Evolutionary conservation across 2,888 invertebrate genomes (phyloP).

Genomic region (Diarsia rubi): DNA sequence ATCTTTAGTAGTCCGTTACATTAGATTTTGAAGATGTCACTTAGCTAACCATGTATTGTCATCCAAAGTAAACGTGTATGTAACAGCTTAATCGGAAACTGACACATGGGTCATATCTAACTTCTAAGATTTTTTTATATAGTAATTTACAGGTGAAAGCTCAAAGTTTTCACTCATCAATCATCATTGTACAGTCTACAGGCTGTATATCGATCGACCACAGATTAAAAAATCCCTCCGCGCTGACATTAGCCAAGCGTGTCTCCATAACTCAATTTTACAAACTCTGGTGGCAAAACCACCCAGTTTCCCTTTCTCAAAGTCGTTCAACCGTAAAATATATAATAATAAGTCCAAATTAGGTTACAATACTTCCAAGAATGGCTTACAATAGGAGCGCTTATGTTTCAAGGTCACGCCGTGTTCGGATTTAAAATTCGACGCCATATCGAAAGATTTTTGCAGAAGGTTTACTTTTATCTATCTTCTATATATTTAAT

Average conservation of each 20-base stretch:
- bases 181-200: too few species aligned
- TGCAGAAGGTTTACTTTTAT: conserved; percentile 46
- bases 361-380: conserved; percentile 64
- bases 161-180: too few species aligned
- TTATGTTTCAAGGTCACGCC: conserved; percentile 59
- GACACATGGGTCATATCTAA: too few species aligned
- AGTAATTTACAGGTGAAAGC: too few species aligned
- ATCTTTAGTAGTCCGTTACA: too few species aligned
- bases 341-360: conserved; percentile 63
- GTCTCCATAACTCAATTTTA: background rate
- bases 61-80: too few species aligned
- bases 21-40: too few species aligned
- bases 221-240: background rate
- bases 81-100: too few species aligned
- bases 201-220: background rate
- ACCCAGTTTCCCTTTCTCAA: conserved; percentile 26
- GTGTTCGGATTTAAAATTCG: conserved; percentile 59
- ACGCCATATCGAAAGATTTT: background rate
- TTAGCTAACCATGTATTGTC: too few species aligned
- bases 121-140: too few species aligned
- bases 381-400: conserved; percentile 57
- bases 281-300: conserved; percentile 5
- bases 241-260: background rate
- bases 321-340: conserved; percentile 53
- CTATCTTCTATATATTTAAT: too few species aligned